These are phyloP conservation scores for Sinocyclocheilus grahami DNA, from an alignment of 2,113 vertebrate genomes.

Conservation along the genomic window DNA sequence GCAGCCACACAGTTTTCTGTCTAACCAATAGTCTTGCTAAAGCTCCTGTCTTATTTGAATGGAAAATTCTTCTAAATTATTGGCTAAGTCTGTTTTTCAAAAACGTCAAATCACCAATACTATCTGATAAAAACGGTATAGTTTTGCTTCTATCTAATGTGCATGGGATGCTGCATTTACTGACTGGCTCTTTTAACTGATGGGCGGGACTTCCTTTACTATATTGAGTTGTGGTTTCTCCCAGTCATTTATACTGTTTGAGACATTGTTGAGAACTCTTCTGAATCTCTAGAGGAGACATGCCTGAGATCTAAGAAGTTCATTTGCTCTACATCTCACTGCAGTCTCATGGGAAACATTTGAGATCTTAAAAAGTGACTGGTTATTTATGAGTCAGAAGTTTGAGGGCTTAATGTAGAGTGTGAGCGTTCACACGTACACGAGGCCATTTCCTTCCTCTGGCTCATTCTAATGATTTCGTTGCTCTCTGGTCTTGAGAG, in stretches of 20 bases:
- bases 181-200: background rate
- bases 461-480: slow-evolving; percentile 33
- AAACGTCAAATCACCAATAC: background rate
- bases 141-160: background rate
- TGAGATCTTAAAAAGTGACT: too few relatives aligned
- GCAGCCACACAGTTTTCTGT: background rate
- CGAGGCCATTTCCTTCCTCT: slow-evolving; percentile 14
- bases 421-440: slow-evolving; percentile 17
- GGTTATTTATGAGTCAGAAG: background rate
- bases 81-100: background rate
- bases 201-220: background rate
- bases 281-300: too few relatives aligned
- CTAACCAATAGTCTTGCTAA: too few relatives aligned
- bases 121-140: background rate
- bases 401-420: background rate
- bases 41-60: background rate
- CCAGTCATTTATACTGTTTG: too few relatives aligned
- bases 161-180: too few relatives aligned
- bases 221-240: background rate
- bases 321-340: background rate
- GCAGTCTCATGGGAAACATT: background rate
- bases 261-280: too few relatives aligned
- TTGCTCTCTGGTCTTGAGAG: slow-evolving; percentile 36
- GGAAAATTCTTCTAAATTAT: background rate
- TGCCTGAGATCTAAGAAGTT: background rate